Base-by-base conservation (phyloP, 35 echinoderm and acorn worm genomes). In the Diadema setosum region DNA sequence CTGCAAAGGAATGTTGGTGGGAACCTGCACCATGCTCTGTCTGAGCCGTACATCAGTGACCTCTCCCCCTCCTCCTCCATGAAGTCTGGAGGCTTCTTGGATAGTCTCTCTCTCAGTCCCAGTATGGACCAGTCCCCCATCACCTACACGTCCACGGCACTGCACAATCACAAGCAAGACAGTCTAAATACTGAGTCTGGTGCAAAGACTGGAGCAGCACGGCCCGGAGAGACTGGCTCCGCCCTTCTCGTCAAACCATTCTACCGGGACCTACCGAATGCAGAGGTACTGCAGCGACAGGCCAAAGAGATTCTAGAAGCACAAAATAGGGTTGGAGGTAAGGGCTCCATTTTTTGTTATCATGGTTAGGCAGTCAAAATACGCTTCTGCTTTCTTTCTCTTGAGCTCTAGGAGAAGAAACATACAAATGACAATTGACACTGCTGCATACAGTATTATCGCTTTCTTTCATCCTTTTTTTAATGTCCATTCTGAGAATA, bases 271-370 rank as follows among this genome's bases (percentile, higher is more conserved):
- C 59, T 91, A 12, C 94, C 94, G 36, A 87, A 96, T 34, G 90
- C 91, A 49, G 94, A 84, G 39, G 83, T 88, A 3, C 58, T 97
- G 48, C 91, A 93, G 74, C 82, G 87, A 35, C 91, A 93, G 45
- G 94, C 94, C 24, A 85, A 90, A 45, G 94, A 97, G 65, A 97
- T 93, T 36, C 83, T 93, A 9, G 90, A 90, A 36, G 91, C 90
- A 18, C 90, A 93, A 45, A 97, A 78, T 33, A 78, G 39, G 14
- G 27, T 34, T 35, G 73, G 73, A 78, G 73, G 73, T 78, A 78
- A 36, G 20, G 48, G 48, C n/a, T 11, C 48, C 48, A 52, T 52
- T 52, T 52, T 9, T n/a, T 11, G n/a, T 52, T 52, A 52, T n/a
- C 48, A 52, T n/a, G 9, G 48, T 52, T 52, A 52, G n/a, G n/a